Conservation (phyloP, 2,797 vertebrate genomes). For the Phoebastria nigripes region DNA sequence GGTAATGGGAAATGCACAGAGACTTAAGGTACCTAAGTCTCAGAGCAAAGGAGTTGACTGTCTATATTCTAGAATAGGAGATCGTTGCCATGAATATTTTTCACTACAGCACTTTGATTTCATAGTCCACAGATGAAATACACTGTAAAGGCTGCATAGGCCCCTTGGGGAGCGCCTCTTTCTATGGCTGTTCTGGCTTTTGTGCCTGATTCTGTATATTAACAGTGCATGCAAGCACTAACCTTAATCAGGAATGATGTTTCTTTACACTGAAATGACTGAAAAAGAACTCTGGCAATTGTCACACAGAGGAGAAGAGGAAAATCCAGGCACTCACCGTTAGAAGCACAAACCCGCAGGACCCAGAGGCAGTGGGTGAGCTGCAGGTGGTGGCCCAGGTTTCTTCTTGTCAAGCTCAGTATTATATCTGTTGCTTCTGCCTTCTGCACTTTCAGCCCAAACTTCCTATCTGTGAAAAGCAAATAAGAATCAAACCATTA, state of each 20-base stretch:
- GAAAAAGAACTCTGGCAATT: neutral
- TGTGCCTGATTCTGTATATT: neutral
- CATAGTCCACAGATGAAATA: neutral
- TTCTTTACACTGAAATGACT: neutral
- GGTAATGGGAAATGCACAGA: neutral
- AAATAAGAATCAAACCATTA: neutral
- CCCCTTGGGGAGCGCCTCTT: neutral
- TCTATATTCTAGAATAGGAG: neutral
- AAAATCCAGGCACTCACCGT: constrained; percentile 71
- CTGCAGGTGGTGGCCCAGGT: constrained; percentile 67
- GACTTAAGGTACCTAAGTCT: neutral
- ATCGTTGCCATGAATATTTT: neutral
- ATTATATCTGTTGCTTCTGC: constrained; percentile 81
- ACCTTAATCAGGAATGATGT: neutral
- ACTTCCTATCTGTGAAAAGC: constrained; percentile 78
- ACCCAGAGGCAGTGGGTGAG: constrained; percentile 86
- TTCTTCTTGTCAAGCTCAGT: constrained; percentile 81
- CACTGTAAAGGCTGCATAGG: neutral
- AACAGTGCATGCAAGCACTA: neutral
- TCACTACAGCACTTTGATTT: neutral
- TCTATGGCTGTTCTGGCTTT: neutral
- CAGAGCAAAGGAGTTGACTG: neutral
- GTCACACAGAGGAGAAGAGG: neutral
- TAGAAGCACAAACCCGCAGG: constrained; percentile 81
- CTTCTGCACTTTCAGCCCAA: constrained; percentile 87